Evolutionary conservation across 2,113 vertebrate species (phyloP).

Genomic region (Sapayoa aenigma): DNA sequence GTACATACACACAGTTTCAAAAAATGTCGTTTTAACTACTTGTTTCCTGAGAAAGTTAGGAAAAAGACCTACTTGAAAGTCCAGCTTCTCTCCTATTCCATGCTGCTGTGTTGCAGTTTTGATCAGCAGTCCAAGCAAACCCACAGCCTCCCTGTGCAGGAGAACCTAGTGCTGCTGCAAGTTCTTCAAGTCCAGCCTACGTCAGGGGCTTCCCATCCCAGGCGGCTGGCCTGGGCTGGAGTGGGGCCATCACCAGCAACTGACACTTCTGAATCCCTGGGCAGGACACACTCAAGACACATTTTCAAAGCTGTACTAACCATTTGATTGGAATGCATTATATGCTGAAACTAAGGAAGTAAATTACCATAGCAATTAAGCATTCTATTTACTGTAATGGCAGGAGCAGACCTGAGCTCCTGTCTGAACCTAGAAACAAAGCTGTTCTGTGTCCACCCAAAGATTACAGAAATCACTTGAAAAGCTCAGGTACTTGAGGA

Average conservation of each 20-base stretch:
- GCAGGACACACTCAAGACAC: not conserved
- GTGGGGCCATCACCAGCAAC: rapidly evolving
- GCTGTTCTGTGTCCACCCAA: not conserved
- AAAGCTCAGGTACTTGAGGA: not conserved
- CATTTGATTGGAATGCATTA: not conserved
- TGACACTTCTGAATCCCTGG: not conserved
- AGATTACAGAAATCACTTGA: not conserved
- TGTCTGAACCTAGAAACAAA: not conserved
- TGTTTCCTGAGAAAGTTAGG: not conserved
- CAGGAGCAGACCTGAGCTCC: not conserved
- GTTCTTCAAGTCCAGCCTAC: rapidly evolving
- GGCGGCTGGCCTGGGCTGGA: not conserved
- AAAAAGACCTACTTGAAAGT: not conserved
- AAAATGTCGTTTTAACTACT: not conserved
- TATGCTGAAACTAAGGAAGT: not conserved
- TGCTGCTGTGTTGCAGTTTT: not conserved
- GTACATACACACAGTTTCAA: not conserved
- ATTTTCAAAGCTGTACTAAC: not conserved
- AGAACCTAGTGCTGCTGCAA: rapidly evolving
- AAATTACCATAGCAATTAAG: not conserved
- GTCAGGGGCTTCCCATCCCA: not conserved
- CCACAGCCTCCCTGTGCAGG: not conserved
- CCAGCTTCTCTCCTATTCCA: not conserved
- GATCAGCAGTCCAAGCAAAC: too few relatives aligned
- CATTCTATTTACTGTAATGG: not conserved